Base-by-base conservation (phyloP, 2,797 vertebrate genomes). In the Lophotriccus pileatus region DNA sequence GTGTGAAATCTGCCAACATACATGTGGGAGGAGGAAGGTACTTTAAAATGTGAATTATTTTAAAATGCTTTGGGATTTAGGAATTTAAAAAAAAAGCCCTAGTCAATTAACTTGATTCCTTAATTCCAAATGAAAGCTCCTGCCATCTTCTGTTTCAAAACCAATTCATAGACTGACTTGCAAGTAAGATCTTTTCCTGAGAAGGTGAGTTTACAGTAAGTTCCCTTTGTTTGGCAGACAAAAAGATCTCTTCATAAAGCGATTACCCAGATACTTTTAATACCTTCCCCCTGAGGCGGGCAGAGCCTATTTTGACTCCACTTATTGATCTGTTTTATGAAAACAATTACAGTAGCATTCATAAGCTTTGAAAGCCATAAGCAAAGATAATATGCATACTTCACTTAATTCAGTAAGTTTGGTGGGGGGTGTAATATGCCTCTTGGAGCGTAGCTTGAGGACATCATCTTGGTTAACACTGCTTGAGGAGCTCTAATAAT, bases 271-370 rank as follows among this genome's bases (percentile, higher is more conserved):
- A 64, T 77, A 64, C 66, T 81, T 47, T 82, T 73, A 81, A 63
- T 84, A 44, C 13, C 32, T 91, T 20, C 78, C 18, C 77, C 84
- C 62, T 49, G 55, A 39, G 73, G 66, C 47, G 76, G 36, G 15
- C 59, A 85, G 43, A 69, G 47, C 49, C 75, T 80, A 17, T 83
- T 96, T 91, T 66, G 72, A 62, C 36, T 87, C 43, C 87, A 79
- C 70, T 92, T 91, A 92, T 69, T 90, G 88, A 87, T 94, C 76
- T 90, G 83, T 90, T 75, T 90, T 89, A 94, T 64, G 73, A 84
- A 94, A 94, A 84, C 78, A 87, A 84, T 91, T 94, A 67, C 12
- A 32, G 58, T 43, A 76, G 30, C 82, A 70, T 92, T 92, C 67
- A 82, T 73, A 44, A 92, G 66, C 85, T 87, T 87, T 74, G 74